These are phyloP conservation scores for Odontophorus gujanensis DNA, from an alignment of 2,113 vertebrate genomes.

Conservation along the genomic window DNA sequence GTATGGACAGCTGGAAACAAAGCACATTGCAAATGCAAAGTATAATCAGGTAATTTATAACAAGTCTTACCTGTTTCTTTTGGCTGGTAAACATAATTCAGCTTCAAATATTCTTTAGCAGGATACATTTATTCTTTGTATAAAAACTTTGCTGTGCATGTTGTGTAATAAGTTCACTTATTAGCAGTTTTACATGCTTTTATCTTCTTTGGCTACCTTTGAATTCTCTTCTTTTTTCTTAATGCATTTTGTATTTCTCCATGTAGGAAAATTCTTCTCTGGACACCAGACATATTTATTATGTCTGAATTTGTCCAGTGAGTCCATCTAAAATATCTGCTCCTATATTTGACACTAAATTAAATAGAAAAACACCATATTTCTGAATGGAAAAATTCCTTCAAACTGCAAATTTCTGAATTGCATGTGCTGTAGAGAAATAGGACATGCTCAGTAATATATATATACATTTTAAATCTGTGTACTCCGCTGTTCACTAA, in stretches of 20 bases:
- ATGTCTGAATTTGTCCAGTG: slow-evolving; percentile 18
- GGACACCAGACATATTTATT: slow-evolving; percentile 14
- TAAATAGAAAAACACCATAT: neutral
- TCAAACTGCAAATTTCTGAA: slow-evolving; percentile 43
- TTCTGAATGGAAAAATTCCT: slow-evolving; percentile 41
- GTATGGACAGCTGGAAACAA: slow-evolving; percentile 97
- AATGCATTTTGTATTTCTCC: slow-evolving; percentile 5
- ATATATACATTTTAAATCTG: slow-evolving; percentile 22
- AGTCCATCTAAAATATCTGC: slow-evolving; percentile 31
- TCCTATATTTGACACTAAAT: slow-evolving; percentile 55
- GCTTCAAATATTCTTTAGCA: slow-evolving; percentile 20
- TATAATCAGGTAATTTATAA: slow-evolving; percentile 93
- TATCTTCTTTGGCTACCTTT: neutral
- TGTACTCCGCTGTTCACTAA: slow-evolving; percentile 66
- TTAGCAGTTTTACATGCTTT: neutral
- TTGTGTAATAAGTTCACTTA: neutral
- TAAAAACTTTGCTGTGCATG: neutral
- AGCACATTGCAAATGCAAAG: slow-evolving; percentile 98
- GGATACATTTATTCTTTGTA: neutral
- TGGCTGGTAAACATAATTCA: slow-evolving; percentile 30
- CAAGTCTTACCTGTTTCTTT: slow-evolving; percentile 25
- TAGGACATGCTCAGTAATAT: neutral
- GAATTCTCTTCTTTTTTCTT: neutral
- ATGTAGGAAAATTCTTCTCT: neutral
- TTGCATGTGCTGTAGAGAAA: slow-evolving; percentile 61